These are phyloP conservation scores for Rhopilema esculentum DNA, from an alignment of 30 jellyfish, hydroid and myxozoan species.

Conservation along the genomic window DNA sequence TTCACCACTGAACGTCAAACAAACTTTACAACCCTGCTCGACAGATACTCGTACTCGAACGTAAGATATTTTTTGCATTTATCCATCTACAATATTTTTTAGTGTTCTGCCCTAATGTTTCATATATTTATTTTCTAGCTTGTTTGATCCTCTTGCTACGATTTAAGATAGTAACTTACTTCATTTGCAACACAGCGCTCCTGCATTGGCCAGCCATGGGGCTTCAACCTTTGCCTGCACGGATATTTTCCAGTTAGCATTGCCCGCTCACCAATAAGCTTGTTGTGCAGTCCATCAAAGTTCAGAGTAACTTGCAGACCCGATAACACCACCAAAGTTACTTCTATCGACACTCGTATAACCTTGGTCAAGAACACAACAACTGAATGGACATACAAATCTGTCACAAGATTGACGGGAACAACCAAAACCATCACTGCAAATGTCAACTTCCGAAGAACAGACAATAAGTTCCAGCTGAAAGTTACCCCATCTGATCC, in stretches of 20 bases:
- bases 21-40: slow-evolving; percentile 28
- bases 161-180: no score
- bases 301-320: slow-evolving; percentile 47
- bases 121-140: no score
- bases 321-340: slow-evolving; percentile 25
- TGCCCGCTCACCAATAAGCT: slow-evolving; percentile 27
- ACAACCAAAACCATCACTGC: slow-evolving; percentile 16
- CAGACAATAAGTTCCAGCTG: slow-evolving; percentile 18
- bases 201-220: slow-evolving; percentile 74
- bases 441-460: slow-evolving; percentile 35
- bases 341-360: slow-evolving; percentile 7
- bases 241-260: slow-evolving; percentile 47
- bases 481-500: slow-evolving; percentile 44
- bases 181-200: slow-evolving; percentile 56
- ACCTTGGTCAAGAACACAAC: slow-evolving; percentile 15
- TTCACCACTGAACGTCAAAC: slow-evolving; percentile 40
- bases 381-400: slow-evolving; percentile 13
- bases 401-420: slow-evolving; percentile 24
- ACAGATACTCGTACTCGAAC: slow-evolving; percentile 38
- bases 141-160: no score
- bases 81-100: no score
- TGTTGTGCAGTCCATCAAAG: slow-evolving; percentile 47
- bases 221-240: slow-evolving; percentile 58
- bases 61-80: slow-evolving; percentile 13
- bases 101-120: no score